These are phyloP conservation scores for Petrocephalus schoutedeni DNA, from an alignment of 2,797 vertebrate species.

Conservation along the genomic window DNA sequence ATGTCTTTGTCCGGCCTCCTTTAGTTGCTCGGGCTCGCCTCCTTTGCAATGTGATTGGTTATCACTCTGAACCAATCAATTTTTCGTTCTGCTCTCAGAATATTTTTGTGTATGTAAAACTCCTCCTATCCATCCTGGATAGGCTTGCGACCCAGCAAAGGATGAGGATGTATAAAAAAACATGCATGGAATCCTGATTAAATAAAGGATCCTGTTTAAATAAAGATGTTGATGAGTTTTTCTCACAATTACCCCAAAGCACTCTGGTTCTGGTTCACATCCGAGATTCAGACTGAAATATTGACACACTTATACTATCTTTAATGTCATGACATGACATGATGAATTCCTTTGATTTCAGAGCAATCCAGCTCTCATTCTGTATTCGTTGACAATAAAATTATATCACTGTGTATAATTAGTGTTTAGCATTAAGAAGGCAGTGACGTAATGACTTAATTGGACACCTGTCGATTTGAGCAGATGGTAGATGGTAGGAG, in stretches of 20 bases:
- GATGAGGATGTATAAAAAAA: neutral
- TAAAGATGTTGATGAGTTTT: neutral
- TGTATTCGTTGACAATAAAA: neutral
- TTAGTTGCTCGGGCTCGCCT: too few species aligned
- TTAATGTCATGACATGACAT: slow-evolving; percentile 4
- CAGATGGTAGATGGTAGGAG: slow-evolving; percentile 2
- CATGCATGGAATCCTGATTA: neutral
- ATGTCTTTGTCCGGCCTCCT: too few species aligned
- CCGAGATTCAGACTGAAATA: neutral
- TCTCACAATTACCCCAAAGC: neutral
- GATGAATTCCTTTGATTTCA: neutral
- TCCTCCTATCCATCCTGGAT: neutral
- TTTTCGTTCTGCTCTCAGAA: too few species aligned
- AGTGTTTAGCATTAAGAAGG: neutral
- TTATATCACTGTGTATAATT: neutral
- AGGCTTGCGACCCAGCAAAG: neutral
- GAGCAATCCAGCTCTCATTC: neutral
- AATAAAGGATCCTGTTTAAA: neutral
- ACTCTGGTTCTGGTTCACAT: neutral
- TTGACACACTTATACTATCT: neutral
- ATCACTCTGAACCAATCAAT: too few species aligned
- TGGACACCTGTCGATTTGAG: neutral
- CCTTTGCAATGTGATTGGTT: too few species aligned
- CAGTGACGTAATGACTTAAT: neutral
- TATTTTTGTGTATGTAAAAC: too few species aligned